Base-by-base conservation (phyloP, 2,113 vertebrate species). In the Rissa tridactyla region DNA sequence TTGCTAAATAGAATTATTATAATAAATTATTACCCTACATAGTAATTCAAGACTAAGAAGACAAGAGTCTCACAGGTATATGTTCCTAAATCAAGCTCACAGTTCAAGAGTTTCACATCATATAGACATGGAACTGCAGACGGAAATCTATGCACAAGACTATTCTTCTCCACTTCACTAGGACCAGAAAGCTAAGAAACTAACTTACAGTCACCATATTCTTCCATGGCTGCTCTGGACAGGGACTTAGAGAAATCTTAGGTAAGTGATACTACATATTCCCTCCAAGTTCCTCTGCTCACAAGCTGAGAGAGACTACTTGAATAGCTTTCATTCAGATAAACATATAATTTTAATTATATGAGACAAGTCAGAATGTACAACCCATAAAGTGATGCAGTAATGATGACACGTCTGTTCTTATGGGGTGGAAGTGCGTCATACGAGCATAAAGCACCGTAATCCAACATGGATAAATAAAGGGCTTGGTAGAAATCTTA, bases 391-490 rank as follows among this genome's bases (percentile, higher is more conserved):
- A 83, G 44, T 30, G 42, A 51, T 46, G n/a, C 8, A 26, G 42
- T 78, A 62, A 55, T 0, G 0, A 40, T 40, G n/a, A 58, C 51
- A 47, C 0, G 1, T 25, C 42, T 88, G 51, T 36, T 87, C 65
- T 86, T 65, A 54, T 3, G 6, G 19, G 25, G 8, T 52, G 8
- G 6, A 86, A 54, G 58, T 57, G n/a, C 4, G 12, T 57, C 58
- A 52, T 4, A 62, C 6, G 49, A 57, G 17, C 42, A 34, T 13
- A 71, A 73, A 19, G 25, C 15, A 18, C 32, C 51, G 70, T 42
- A 66, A 64, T 65, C 40, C 47, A 65, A 55, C 22, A 54, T 7
- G 36, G 42, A 55, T 64, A 79, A 92, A 85, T 20, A 49, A 1
- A 27, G 46, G 44, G 15, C 38, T 81, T n/a, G 32, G 29, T 21